phyloP scores from a whole-genome alignment of 2,113 vertebrate genomes.

The Oxyruncus cristatus region DNA sequence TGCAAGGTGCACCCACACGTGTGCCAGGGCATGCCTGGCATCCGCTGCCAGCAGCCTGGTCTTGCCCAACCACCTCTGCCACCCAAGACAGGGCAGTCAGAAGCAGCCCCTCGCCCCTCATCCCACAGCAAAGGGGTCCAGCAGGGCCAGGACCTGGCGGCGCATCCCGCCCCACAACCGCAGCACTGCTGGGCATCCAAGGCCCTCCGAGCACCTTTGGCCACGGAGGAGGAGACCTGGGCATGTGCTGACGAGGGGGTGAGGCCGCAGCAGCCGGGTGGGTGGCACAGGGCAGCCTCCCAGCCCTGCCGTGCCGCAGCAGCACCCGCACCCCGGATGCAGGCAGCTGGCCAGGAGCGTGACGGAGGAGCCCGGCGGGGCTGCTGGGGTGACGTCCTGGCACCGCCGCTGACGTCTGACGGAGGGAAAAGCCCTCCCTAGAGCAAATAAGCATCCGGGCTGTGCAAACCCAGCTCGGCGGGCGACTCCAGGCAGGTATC shows the following conservation, averaged over 20 bases:
- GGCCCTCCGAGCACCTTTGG: neutral
- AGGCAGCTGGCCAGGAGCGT: constrained; percentile 8
- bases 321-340: neutral
- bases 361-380: neutral
- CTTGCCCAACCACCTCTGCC: neutral
- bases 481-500: neutral
- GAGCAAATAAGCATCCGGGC: neutral
- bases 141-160: rapidly evolving
- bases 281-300: rapidly evolving
- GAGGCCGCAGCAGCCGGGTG: rapidly evolving
- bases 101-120: neutral
- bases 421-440: constrained; percentile 1
- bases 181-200: no score
- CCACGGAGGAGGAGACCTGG: rapidly evolving
- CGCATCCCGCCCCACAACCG: neutral
- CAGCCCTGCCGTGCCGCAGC: rapidly evolving
- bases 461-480: neutral
- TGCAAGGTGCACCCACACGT: rapidly evolving
- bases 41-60: neutral
- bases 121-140: rapidly evolving
- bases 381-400: constrained; percentile 4
- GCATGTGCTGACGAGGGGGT: neutral
- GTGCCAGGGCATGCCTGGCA: neutral
- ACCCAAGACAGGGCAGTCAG: rapidly evolving
- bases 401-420: neutral